Evolutionary conservation across 1,140 invertebrate species (phyloP).

Genomic region (Gerris buenoi): DNA sequence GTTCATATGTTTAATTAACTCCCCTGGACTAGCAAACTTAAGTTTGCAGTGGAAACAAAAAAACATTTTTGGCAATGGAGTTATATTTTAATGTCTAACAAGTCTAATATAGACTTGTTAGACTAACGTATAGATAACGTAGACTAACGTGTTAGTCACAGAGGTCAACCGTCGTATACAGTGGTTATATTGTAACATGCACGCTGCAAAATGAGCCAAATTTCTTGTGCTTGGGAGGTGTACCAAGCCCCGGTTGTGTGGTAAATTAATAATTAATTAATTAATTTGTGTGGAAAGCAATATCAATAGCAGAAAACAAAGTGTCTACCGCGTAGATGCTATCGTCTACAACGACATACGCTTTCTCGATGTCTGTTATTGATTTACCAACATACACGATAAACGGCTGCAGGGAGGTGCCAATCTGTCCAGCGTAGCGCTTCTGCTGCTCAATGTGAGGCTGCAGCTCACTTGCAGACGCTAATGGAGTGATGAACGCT

Average conservation of each 20-base stretch:
- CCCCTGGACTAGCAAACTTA: not conserved
- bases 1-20: not conserved
- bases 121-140: too few species aligned
- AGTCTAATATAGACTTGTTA: not conserved
- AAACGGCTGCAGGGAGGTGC: not conserved
- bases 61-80: too few species aligned
- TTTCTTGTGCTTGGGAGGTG: not conserved
- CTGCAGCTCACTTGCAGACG: not conserved
- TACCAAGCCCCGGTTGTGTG: not conserved
- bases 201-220: not conserved
- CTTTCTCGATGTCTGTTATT: not conserved
- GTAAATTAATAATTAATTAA: too few species aligned
- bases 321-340: too few species aligned
- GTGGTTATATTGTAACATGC: not conserved
- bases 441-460: not conserved
- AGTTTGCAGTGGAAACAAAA: not conserved
- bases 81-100: not conserved
- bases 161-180: not conserved
- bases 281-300: too few species aligned
- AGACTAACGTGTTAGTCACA: too few species aligned
- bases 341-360: not conserved
- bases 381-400: not conserved
- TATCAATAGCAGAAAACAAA: too few species aligned
- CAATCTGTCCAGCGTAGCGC: not conserved
- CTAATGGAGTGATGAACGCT: not conserved